These are phyloP conservation scores for Artibeus lituratus DNA, from an alignment of 2,797 vertebrate species.

Conservation along the genomic window DNA sequence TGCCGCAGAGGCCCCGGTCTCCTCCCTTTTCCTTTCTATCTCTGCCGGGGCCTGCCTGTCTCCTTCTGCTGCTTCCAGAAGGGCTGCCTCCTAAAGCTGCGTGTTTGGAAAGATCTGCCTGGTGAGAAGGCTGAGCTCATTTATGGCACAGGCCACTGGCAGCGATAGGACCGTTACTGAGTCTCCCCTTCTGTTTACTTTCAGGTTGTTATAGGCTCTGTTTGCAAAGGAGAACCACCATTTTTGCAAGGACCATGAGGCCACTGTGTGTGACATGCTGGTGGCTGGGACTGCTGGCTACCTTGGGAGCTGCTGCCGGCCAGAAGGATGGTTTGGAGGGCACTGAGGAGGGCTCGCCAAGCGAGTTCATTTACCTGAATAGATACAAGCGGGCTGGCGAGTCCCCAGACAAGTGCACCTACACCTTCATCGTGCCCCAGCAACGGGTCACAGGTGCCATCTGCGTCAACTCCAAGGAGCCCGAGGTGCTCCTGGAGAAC, in stretches of 20 bases:
- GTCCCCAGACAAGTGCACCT: slow-evolving; percentile 92
- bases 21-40: not conserved
- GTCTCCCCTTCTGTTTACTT: slow-evolving; percentile 52
- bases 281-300: slow-evolving; percentile 79
- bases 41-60: not conserved
- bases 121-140: not conserved
- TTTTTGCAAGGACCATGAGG: slow-evolving; percentile 79
- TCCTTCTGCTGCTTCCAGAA: not conserved
- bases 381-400: slow-evolving; percentile 88
- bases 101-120: not conserved
- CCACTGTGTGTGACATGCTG: slow-evolving; percentile 71
- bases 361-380: slow-evolving; percentile 90
- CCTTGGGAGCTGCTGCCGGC: slow-evolving; percentile 71
- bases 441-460: slow-evolving; percentile 98
- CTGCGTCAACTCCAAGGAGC: slow-evolving; percentile 97
- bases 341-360: slow-evolving; percentile 84
- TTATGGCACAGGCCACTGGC: not conserved
- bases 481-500: slow-evolving; percentile 92
- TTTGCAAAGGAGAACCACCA: slow-evolving; percentile 14
- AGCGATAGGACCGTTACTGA: not conserved
- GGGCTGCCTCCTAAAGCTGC: not conserved
- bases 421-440: slow-evolving; percentile 98
- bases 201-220: slow-evolving; percentile 74
- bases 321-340: slow-evolving; percentile 87
- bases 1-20: not conserved